phyloP scores from a whole-genome alignment of 2,113 vertebrate species.

The Microcebus jonahi region DNA sequence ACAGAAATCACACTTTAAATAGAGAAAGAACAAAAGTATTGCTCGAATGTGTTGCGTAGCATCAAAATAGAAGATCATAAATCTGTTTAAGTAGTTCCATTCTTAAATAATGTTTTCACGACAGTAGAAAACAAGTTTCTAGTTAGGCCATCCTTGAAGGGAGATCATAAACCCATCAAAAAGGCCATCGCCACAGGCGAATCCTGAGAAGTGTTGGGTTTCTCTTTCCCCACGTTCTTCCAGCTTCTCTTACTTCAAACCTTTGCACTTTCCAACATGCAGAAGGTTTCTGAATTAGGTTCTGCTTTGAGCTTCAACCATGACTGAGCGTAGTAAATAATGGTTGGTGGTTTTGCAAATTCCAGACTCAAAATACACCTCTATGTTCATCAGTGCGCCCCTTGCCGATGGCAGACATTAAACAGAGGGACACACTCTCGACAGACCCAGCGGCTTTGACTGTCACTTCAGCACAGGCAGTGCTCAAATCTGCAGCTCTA shows the following conservation, averaged over 20 bases:
- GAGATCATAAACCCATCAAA: neutral
- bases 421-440: neutral
- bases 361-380: neutral
- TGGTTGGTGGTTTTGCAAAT: neutral
- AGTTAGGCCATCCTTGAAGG: neutral
- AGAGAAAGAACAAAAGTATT: constrained; percentile 1
- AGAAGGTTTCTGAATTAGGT: neutral
- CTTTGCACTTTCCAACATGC: neutral
- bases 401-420: neutral
- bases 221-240: neutral
- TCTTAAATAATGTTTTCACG: constrained; percentile 43
- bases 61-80: neutral
- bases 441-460: neutral
- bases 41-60: neutral
- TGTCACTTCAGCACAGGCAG: too few species aligned
- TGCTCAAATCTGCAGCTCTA: neutral
- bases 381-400: neutral
- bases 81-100: constrained; percentile 15
- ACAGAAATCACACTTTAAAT: constrained; percentile 31
- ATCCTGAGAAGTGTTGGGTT: neutral
- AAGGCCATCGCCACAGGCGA: neutral
- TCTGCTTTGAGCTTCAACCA: neutral
- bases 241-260: neutral
- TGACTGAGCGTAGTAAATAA: neutral
- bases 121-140: neutral